Percentiles rank a stretch among this genome's conserved stretches.
Evolutionary conservation across 2,888 invertebrate genomes (phyloP).

Genomic region (Synergus gifuensis): DNA sequence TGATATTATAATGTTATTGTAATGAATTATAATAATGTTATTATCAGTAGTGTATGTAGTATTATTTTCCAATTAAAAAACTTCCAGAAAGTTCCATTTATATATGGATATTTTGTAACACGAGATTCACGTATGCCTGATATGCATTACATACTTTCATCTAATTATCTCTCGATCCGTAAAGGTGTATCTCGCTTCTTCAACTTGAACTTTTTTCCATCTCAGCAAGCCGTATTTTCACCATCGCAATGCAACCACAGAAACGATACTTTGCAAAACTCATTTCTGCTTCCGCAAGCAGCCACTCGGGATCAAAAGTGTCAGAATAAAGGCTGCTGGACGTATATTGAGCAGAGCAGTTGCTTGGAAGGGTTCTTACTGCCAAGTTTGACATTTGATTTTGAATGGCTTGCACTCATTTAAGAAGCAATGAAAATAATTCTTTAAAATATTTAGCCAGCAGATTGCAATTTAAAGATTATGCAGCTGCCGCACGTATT

Average conservation of each 20-base stretch:
- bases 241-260: constrained; percentile 1
- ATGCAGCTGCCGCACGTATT: neutral
- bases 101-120: neutral
- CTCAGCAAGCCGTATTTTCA: constrained; percentile 2
- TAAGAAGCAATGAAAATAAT: neutral
- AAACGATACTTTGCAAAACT: constrained; percentile 29
- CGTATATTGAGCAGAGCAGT: neutral
- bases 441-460: neutral
- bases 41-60: too few relatives aligned
- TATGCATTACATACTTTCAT: constrained; percentile 10
- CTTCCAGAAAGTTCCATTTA: too few relatives aligned
- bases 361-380: neutral
- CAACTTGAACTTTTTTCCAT: constrained; percentile 16
- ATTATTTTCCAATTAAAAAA: too few relatives aligned
- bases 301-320: constrained; percentile 27
- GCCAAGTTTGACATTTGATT: constrained; percentile 17
- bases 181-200: constrained; percentile 20
- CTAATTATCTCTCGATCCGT: constrained; percentile 21
- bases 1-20: too few relatives aligned
- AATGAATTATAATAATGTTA: too few relatives aligned
- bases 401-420: neutral
- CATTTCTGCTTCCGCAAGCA: constrained; percentile 27
- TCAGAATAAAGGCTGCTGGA: constrained; percentile 3
- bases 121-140: constrained; percentile 15
- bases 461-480: constrained; percentile 13